These are phyloP conservation scores for Dipodomys merriami DNA, from an alignment of 2,113 vertebrate genomes.

Conservation along the genomic window DNA sequence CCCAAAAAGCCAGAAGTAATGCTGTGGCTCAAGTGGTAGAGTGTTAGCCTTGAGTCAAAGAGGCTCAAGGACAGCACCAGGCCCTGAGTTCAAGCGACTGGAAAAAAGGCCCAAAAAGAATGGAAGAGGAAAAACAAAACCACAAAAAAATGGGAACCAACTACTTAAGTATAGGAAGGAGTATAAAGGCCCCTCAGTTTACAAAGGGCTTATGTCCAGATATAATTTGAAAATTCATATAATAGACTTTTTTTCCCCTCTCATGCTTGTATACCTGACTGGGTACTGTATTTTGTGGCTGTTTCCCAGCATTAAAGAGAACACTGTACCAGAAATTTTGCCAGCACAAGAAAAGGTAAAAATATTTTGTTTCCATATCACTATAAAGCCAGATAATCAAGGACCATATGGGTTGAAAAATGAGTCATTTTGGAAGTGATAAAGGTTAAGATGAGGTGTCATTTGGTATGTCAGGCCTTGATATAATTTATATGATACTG, in stretches of 20 bases:
- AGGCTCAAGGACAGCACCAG: no score
- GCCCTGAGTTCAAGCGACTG: neutral
- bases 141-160: neutral
- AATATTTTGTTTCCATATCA: neutral
- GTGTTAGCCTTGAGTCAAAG: no score
- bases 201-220: neutral
- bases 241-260: neutral
- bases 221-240: no score
- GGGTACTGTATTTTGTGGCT: neutral
- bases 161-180: neutral
- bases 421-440: constrained; percentile 26
- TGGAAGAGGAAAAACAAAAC: no score
- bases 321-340: neutral
- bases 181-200: neutral
- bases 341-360: neutral
- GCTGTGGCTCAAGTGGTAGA: no score
- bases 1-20: no score
- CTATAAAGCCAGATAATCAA: neutral
- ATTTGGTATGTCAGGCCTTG: neutral
- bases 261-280: neutral
- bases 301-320: neutral
- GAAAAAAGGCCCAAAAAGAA: neutral
- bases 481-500: constrained; percentile 32
- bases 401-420: neutral
- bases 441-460: constrained; percentile 5